These are phyloP conservation scores for Sebastes itinus DNA, from an alignment of 2,797 vertebrate genomes.

Conservation along the genomic window DNA sequence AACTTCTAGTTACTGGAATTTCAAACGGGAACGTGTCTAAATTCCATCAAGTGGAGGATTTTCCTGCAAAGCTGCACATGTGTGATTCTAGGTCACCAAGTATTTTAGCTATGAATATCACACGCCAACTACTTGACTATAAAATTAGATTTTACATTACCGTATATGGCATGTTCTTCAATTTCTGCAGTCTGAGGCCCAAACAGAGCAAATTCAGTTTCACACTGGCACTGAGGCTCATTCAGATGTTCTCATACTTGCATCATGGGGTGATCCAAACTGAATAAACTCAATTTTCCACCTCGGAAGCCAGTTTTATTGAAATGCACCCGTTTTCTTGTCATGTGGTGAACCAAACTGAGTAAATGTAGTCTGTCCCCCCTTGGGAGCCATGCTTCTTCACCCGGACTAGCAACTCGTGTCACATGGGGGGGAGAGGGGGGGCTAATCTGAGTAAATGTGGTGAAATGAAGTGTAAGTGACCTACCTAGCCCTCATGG, in stretches of 20 bases:
- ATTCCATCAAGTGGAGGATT: not conserved
- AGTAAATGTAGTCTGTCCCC: conserved; percentile 16
- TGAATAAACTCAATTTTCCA: conserved; percentile 39
- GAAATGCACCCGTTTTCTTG: conserved; percentile 22
- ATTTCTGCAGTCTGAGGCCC: not conserved
- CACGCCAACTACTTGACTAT: conserved; percentile 3
- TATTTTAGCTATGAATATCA: conserved; percentile 1
- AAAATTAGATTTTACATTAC: conserved; percentile 3
- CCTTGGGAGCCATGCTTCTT: not conserved
- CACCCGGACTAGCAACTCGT: not conserved
- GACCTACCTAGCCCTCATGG: conserved; percentile 21
- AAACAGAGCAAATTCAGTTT: conserved; percentile 40
- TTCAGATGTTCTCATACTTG: conserved; percentile 40
- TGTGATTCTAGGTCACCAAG: conserved; percentile 12
- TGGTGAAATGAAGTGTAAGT: conserved; percentile 43
- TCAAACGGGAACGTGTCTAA: not conserved
- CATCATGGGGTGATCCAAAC: conserved; percentile 24
- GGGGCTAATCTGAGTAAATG: conserved; percentile 46
- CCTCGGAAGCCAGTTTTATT: conserved; percentile 20
- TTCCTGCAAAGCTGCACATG: not conserved
- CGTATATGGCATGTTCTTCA: not conserved
- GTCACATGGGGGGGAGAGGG: not conserved
- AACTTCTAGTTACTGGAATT: conserved; percentile 6
- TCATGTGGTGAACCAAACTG: conserved; percentile 7
- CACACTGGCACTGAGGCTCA: conserved; percentile 21